Conservation (phyloP, 2,113 vertebrate genomes). For the Cyanistes caeruleus region DNA sequence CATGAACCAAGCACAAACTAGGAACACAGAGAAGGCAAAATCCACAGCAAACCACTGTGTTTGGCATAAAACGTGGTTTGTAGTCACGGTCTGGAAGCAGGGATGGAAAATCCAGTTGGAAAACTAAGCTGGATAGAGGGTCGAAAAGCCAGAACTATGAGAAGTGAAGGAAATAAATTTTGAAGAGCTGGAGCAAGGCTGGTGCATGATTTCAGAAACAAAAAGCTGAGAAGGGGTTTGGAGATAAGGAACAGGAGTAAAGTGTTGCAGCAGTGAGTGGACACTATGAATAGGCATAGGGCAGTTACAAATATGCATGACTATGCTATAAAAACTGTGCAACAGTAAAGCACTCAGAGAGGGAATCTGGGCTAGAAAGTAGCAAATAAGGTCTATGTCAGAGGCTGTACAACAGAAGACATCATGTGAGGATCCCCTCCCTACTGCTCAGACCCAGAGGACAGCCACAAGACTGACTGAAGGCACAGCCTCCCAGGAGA, state of each 20-base stretch:
- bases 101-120: not conserved
- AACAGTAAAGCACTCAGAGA: not conserved
- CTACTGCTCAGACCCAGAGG: not conserved
- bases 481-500: not conserved
- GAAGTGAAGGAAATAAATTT: not conserved
- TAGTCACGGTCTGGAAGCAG: not conserved
- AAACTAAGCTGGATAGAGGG: not conserved
- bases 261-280: fast-evolving
- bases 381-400: not conserved
- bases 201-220: not conserved
- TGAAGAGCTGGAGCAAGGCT: not conserved
- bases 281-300: not conserved
- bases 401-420: not conserved
- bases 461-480: not conserved
- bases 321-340: not conserved
- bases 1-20: not conserved
- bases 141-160: not conserved
- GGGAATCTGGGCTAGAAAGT: not conserved
- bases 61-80: not conserved
- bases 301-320: not conserved
- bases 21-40: not conserved
- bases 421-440: not conserved
- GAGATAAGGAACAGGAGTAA: not conserved
- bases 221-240: not conserved
- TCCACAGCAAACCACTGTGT: not conserved